Percentiles rank a stretch among this genome's conserved stretches.
Conservation (phyloP, 2,113 vertebrate genomes). For the Urocolius indicus region DNA sequence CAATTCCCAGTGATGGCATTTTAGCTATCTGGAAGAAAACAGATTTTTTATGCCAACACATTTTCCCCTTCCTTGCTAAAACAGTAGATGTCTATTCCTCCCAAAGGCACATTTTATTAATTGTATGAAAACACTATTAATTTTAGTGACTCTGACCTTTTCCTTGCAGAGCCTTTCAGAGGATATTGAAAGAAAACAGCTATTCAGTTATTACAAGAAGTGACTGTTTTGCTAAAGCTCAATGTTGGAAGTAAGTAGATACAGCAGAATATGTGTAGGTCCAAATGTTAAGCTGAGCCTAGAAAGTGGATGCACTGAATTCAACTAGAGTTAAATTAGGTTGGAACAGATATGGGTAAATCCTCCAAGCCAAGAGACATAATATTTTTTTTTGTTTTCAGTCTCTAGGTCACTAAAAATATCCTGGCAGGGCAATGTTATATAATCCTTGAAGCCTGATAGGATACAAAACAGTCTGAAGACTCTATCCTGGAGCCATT, state of each 20-base stretch:
- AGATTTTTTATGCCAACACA: background rate
- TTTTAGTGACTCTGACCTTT: background rate
- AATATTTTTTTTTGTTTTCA: slow-evolving; percentile 40
- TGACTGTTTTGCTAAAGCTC: slow-evolving; percentile 39
- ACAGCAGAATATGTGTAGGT: background rate
- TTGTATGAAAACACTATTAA: background rate
- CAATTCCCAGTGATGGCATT: background rate
- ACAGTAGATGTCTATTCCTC: background rate
- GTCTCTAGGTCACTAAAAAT: slow-evolving; percentile 31
- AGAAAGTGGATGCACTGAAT: slow-evolving; percentile 43
- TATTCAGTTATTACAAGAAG: slow-evolving; percentile 41
- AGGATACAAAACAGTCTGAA: background rate
- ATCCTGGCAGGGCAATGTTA: slow-evolving; percentile 10
- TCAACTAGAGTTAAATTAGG: background rate
- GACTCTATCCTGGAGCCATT: background rate
- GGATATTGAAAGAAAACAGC: slow-evolving; percentile 59
- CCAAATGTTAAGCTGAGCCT: slow-evolving; percentile 53
- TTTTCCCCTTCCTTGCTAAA: background rate
- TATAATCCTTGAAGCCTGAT: background rate
- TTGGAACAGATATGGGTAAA: slow-evolving; percentile 51
- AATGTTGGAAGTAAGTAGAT: background rate
- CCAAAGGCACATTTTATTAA: background rate
- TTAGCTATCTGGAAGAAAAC: background rate
- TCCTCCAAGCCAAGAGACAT: slow-evolving; percentile 53
- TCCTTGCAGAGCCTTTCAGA: background rate